Evolutionary conservation across 1,140 invertebrate genomes (phyloP).

Genomic region (Plodia interpunctella): DNA sequence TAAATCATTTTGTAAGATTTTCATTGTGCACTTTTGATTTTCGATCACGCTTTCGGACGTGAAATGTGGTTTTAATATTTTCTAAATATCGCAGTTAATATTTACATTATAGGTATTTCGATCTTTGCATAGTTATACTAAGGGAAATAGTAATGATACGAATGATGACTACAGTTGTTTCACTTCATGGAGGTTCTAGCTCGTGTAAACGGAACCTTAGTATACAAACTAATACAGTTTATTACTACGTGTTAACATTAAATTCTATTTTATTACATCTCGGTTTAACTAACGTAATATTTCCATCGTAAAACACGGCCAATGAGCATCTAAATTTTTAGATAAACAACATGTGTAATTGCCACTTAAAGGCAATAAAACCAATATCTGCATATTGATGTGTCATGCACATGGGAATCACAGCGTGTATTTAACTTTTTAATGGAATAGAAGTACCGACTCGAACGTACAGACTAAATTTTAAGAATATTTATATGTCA

Average conservation of each 20-base stretch:
- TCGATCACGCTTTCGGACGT: too few species aligned
- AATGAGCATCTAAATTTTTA: slow-evolving; percentile 39
- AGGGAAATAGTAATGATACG: too few species aligned
- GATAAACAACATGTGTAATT: slow-evolving; percentile 49
- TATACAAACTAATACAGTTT: slow-evolving; percentile 10
- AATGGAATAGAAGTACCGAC: slow-evolving; percentile 4
- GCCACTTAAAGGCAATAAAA: slow-evolving; percentile 32
- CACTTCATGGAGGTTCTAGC: not conserved
- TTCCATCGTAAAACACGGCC: slow-evolving; percentile 43
- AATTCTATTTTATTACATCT: slow-evolving; percentile 45
- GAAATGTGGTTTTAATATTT: too few species aligned
- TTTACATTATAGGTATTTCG: too few species aligned
- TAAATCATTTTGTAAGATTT: too few species aligned
- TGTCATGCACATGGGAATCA: slow-evolving; percentile 8
- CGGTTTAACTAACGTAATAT: slow-evolving; percentile 41
- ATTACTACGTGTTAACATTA: slow-evolving; percentile 23
- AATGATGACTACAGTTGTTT: too few species aligned
- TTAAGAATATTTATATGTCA: too few species aligned
- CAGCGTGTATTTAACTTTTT: slow-evolving; percentile 16
- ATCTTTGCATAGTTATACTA: too few species aligned
- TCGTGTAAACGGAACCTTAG: not conserved
- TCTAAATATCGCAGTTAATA: too few species aligned
- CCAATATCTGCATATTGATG: slow-evolving; percentile 40
- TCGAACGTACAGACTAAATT: too few species aligned
- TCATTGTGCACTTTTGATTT: too few species aligned